Percentiles rank a stretch among this genome's conserved stretches.
Conservation (phyloP, 2,797 vertebrate genomes). For the Girardinus metallicus region DNA sequence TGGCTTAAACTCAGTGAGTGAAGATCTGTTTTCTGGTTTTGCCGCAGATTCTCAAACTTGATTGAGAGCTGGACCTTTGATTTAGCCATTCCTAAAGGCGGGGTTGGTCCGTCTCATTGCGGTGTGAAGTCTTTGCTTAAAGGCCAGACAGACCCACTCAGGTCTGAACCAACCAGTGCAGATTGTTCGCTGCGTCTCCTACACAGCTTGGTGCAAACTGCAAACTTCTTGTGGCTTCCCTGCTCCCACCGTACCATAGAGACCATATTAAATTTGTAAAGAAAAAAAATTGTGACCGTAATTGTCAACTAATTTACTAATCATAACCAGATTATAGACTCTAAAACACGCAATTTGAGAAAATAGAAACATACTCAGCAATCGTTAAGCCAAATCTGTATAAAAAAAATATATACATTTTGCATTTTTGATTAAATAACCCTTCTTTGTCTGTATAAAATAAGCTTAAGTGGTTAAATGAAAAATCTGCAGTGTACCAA, state of each 20-base stretch:
- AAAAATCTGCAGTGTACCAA: no score
- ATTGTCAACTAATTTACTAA: no score
- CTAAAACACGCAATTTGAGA: no score
- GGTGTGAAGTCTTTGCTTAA: not conserved
- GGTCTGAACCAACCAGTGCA: not conserved
- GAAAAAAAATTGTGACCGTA: no score
- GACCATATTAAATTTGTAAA: not conserved
- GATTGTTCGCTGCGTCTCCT: not conserved
- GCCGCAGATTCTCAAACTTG: not conserved
- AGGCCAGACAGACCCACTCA: not conserved
- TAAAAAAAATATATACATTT: no score
- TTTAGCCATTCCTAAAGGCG: not conserved
- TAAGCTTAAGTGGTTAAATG: no score
- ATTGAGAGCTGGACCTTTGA: not conserved
- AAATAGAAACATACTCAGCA: no score
- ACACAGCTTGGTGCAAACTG: not conserved
- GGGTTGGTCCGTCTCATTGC: not conserved
- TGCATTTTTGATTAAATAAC: no score
- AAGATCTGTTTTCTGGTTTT: not conserved
- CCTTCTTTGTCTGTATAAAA: no score
- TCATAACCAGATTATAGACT: no score
- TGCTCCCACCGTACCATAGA: not conserved
- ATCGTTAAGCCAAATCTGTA: no score
- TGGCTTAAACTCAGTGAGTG: not conserved
- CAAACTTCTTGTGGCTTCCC: not conserved